Conservation (phyloP, 2,113 vertebrate species). For the Oryzias melastigma region DNA sequence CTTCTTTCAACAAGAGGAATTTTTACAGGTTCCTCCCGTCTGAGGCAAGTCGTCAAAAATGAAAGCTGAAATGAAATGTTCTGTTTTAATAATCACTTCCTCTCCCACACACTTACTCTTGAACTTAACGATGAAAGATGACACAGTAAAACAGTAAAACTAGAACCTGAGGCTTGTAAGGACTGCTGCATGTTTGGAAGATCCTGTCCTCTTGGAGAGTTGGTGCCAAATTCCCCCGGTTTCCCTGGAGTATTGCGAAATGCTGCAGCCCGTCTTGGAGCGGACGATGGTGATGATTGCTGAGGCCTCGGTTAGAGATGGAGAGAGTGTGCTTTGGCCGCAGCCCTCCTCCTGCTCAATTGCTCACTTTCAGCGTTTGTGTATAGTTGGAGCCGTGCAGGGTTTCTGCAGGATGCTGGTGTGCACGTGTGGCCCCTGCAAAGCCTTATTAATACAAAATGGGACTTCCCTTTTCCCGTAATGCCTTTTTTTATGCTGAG, state of each 20-base stretch:
- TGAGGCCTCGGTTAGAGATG: slow-evolving; percentile 58
- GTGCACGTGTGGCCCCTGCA: slow-evolving; percentile 22
- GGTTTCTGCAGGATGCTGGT: slow-evolving; percentile 43
- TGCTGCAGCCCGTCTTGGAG: slow-evolving; percentile 52
- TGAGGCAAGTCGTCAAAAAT: slow-evolving; percentile 2
- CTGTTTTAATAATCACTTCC: slow-evolving; percentile 36
- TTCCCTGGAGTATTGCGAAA: slow-evolving; percentile 67
- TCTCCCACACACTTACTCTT: slow-evolving; percentile 9
- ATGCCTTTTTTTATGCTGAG: neutral
- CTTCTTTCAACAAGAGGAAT: slow-evolving; percentile 3
- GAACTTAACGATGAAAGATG: slow-evolving; percentile 23
- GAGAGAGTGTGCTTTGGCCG: slow-evolving; percentile 59
- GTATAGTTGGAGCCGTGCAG: slow-evolving; percentile 12
- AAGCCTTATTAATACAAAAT: slow-evolving; percentile 26
- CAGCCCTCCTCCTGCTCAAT: slow-evolving; percentile 25
- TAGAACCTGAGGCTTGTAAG: slow-evolving; percentile 43
- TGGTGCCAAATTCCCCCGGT: slow-evolving; percentile 59
- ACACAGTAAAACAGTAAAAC: slow-evolving; percentile 55
- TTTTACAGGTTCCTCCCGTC: slow-evolving; percentile 12
- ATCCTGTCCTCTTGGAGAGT: slow-evolving; percentile 53
- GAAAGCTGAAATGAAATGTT: slow-evolving; percentile 40
- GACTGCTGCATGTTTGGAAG: slow-evolving; percentile 65
- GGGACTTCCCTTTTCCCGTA: slow-evolving; percentile 17
- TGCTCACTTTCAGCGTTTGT: slow-evolving; percentile 48
- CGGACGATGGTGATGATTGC: slow-evolving; percentile 71